Evolutionary conservation across 1,140 invertebrate species (phyloP), one percentile per base, ranked within the genome.

Genomic region (Calliphora vicina): DNA sequence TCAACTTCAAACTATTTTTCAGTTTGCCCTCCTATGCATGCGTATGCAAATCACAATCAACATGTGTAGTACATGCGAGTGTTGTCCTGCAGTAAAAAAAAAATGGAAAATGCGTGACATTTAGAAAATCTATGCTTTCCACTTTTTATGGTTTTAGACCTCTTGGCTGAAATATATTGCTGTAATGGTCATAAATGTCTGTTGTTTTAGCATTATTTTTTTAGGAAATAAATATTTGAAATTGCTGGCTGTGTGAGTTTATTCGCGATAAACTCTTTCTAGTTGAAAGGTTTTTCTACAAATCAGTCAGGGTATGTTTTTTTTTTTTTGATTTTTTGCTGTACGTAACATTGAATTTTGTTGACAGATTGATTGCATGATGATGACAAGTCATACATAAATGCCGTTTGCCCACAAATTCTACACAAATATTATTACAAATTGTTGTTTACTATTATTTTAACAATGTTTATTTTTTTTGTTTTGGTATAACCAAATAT

Each of bases 281-380:
- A 35, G 35, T 10, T 35, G 5, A 8, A 8, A 8, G 6, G 6
- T 35, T 35, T 35, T 35, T 2, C 29, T 35, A 35, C 35, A 35
- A 35, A 35, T 35, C 35, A 35, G 35, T 35, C 4, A 5, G 6
- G 35, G 35, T n/a, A n/a, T n/a, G n/a, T 35, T 35, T 35, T 35
- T 35, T 35, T 6, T 35, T 35, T 5, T 35, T 35, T 35, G 35
- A 10, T 35, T 1, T 10, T 35, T 5, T 10, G 0, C n/a, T 57
- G 17, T 57, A 35, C 5, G 10, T n/a, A 57, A 57, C 50, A 57
- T 57, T 57, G 50, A 57, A 35, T 42, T 35, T 76, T 76, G 73
- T 42, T 76, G 73, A 42, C 73, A 76, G 73, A 76, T 76, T 76
- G 73, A 76, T 76, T 35, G 73, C 73, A 5, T 35, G 35, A 35